These are phyloP conservation scores for Erethizon dorsatum DNA, from an alignment of 2,797 vertebrate genomes.

Conservation along the genomic window DNA sequence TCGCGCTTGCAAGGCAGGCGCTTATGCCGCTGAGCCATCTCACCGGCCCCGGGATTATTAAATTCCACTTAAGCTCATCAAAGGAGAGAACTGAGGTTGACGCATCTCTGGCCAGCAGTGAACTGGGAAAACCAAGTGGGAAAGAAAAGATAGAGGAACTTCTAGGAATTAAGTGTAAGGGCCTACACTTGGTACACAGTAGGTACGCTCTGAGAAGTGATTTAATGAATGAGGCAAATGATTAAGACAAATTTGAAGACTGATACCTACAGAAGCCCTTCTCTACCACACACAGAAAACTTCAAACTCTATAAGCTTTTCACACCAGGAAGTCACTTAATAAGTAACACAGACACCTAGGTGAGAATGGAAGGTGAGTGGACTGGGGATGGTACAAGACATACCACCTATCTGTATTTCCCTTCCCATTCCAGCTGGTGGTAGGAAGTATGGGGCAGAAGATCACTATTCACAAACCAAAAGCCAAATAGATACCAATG, in stretches of 20 bases:
- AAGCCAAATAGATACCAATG: slow-evolving; percentile 39
- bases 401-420: neutral
- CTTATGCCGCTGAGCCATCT: too few relatives aligned
- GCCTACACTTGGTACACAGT: neutral
- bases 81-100: slow-evolving; percentile 71
- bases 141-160: slow-evolving; percentile 55
- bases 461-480: slow-evolving; percentile 38
- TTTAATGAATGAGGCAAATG: slow-evolving; percentile 52
- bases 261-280: slow-evolving; percentile 14
- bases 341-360: slow-evolving; percentile 18
- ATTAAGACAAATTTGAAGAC: slow-evolving; percentile 43
- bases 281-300: neutral
- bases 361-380: slow-evolving; percentile 36
- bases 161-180: slow-evolving; percentile 65
- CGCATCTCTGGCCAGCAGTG: slow-evolving; percentile 58
- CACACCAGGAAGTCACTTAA: slow-evolving; percentile 21
- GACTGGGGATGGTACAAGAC: slow-evolving; percentile 9
- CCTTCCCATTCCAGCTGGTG: slow-evolving; percentile 7
- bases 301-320: slow-evolving; percentile 50
- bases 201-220: slow-evolving; percentile 38
- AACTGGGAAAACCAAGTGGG: slow-evolving; percentile 37
- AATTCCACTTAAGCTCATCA: slow-evolving; percentile 79
- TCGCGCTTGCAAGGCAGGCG: too few relatives aligned
- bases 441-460: slow-evolving; percentile 11
- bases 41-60: slow-evolving; percentile 63